Evolutionary conservation across 37 sponge, comb jelly and placozoan genomes (phyloP).

Genomic region (Diacarnus erythraeanus): DNA sequence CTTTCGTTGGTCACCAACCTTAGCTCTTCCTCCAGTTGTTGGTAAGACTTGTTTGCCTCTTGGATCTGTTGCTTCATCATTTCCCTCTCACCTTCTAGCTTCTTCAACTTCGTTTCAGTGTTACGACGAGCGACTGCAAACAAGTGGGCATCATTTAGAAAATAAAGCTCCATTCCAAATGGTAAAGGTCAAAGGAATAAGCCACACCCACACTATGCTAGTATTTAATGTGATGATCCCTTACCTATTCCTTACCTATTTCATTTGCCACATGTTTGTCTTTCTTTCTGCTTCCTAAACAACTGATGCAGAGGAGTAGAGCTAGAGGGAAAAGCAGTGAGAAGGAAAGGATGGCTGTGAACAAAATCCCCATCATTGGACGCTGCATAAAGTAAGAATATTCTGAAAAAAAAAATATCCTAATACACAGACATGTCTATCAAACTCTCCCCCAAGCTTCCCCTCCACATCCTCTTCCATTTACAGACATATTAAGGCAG

Average conservation of each 20-base stretch:
- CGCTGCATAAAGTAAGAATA: slow-evolving; percentile 1
- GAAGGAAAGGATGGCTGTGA: neutral
- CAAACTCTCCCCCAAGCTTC: no score
- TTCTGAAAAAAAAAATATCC: neutral
- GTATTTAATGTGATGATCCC: neutral
- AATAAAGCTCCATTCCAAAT: neutral
- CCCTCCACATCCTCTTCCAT: no score
- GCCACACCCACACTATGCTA: neutral
- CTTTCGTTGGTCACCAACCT: slow-evolving; percentile 3
- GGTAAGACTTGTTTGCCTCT: neutral
- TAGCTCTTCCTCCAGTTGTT: slow-evolving; percentile 23
- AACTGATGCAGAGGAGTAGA: slow-evolving; percentile 7
- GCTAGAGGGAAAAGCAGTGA: slow-evolving; percentile 22
- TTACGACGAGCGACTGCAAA: neutral
- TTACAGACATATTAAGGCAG: no score
- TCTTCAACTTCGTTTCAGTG: slow-evolving; percentile 24
- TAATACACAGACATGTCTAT: no score
- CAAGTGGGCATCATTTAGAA: neutral
- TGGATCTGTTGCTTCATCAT: neutral
- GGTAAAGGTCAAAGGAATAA: neutral
- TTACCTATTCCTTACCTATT: slow-evolving; percentile 1
- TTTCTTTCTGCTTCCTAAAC: slow-evolving; percentile 7
- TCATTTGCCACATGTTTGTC: neutral
- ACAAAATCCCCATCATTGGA: slow-evolving; percentile 27
- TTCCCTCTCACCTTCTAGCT: slow-evolving; percentile 4